phyloP scores from a whole-genome alignment of 1,140 invertebrate genomes.

The Nasonia vitripennis region DNA sequence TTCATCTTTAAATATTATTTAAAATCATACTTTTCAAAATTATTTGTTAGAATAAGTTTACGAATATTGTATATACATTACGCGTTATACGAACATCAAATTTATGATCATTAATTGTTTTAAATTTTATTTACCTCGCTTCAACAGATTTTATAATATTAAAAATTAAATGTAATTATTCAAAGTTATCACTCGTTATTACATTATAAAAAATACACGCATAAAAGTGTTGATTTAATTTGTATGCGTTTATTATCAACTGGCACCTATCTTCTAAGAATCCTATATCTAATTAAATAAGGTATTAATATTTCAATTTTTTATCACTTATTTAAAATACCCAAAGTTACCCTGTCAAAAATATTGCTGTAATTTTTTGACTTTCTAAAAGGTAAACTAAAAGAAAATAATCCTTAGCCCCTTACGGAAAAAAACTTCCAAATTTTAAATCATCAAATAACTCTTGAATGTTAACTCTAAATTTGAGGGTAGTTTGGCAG shows the following conservation, averaged over 20 bases:
- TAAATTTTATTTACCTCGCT: conserved; percentile 38
- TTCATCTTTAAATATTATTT: conserved; percentile 16
- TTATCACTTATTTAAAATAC: too few species aligned
- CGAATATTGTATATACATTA: conserved; percentile 46
- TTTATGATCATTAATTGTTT: conserved; percentile 19
- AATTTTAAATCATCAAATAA: too few species aligned
- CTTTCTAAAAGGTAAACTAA: too few species aligned
- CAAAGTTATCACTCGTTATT: conserved; percentile 10
- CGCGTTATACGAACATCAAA: conserved; percentile 1
- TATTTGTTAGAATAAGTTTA: conserved; percentile 26
- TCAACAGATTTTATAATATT: conserved; percentile 11
- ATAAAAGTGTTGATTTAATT: background rate
- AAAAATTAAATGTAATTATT: conserved; percentile 32
- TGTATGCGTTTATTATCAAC: background rate
- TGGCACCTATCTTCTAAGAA: too few species aligned
- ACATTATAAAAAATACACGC: conserved; percentile 22
- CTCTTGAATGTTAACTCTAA: too few species aligned
- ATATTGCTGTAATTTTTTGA: too few species aligned
- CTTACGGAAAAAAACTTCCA: too few species aligned
- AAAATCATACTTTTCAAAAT: conserved; percentile 26
- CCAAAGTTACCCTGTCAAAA: too few species aligned
- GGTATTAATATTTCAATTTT: background rate
- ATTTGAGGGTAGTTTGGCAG: too few species aligned
- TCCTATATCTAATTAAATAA: too few species aligned
- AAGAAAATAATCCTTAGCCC: too few species aligned